A percentile compares a stretch with the other conserved stretches of the same genome.
phyloP scores from a whole-genome alignment of 2,797 vertebrate species.

The Neosilurus mollespiculum region DNA sequence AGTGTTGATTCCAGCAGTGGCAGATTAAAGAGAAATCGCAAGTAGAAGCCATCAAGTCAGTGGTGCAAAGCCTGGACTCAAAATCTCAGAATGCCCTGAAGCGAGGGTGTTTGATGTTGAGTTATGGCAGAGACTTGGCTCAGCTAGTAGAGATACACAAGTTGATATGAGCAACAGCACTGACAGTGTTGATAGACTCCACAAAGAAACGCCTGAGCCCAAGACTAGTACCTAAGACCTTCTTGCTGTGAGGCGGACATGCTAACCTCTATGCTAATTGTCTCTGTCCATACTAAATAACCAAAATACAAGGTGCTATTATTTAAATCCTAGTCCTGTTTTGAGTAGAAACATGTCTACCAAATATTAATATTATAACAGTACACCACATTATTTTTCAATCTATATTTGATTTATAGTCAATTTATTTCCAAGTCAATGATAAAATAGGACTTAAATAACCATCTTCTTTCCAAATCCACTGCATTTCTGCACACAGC shows the following conservation, averaged over 20 bases:
- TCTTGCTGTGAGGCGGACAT: no score
- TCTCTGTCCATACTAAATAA: neutral
- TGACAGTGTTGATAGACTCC: neutral
- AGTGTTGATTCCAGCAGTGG: neutral
- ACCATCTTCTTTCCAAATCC: neutral
- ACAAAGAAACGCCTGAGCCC: neutral
- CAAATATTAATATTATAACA: neutral
- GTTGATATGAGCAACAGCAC: neutral
- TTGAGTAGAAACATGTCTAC: neutral
- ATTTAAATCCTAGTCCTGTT: neutral
- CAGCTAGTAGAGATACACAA: neutral
- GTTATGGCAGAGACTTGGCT: no score
- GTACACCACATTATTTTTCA: neutral
- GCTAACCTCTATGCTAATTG: no score
- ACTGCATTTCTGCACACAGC: slow-evolving; percentile 51
- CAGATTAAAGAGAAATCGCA: neutral
- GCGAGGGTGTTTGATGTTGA: no score
- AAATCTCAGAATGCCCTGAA: neutral
- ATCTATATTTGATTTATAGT: neutral
- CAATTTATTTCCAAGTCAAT: neutral
- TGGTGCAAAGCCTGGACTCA: neutral
- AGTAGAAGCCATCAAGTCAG: neutral
- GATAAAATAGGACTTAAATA: neutral
- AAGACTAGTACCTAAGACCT: no score
- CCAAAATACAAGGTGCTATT: neutral